A percentile compares a stretch with the other conserved stretches of the same genome.
Evolutionary conservation across 1,140 invertebrate genomes (phyloP).

Genomic region (Pseudomyrmex concolor): DNA sequence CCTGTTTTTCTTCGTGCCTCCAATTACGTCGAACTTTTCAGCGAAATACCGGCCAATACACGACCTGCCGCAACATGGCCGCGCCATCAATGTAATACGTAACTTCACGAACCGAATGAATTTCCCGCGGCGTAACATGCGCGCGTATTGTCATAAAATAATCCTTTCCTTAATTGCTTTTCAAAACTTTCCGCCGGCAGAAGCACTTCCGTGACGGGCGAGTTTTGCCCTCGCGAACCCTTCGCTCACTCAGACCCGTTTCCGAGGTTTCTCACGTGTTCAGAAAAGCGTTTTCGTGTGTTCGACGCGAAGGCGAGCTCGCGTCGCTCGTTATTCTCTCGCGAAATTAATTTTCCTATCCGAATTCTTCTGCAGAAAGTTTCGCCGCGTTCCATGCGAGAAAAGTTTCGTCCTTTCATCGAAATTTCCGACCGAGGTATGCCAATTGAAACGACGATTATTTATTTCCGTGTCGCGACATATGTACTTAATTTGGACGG

Average conservation of each 20-base stretch:
- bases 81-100: conserved; percentile 24
- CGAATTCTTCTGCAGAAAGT: conserved; percentile 32
- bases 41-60: conserved; percentile 12
- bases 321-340: conserved; percentile 8
- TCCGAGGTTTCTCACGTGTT: background rate
- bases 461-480: conserved; percentile 32
- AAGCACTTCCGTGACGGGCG: conserved; percentile 46
- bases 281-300: background rate
- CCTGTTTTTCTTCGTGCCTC: conserved; percentile 24
- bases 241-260: conserved; percentile 22
- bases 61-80: background rate
- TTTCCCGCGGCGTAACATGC: conserved; percentile 6
- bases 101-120: conserved; percentile 31
- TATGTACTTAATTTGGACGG: conserved; percentile 25
- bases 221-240: background rate
- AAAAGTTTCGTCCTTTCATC: conserved; percentile 20
- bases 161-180: conserved; percentile 29
- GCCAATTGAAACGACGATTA: conserved; percentile 33
- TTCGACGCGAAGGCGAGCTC: background rate
- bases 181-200: conserved; percentile 37
- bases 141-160: conserved; percentile 50
- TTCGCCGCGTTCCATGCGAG: conserved; percentile 27
- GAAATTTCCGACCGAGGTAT: conserved; percentile 35
- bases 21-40: conserved; percentile 45
- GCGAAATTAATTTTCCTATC: conserved; percentile 46